Percentiles rank a stretch among this genome's conserved stretches.
phyloP scores from a whole-genome alignment of 2,888 invertebrate genomes.

The Chironomus riparius region DNA sequence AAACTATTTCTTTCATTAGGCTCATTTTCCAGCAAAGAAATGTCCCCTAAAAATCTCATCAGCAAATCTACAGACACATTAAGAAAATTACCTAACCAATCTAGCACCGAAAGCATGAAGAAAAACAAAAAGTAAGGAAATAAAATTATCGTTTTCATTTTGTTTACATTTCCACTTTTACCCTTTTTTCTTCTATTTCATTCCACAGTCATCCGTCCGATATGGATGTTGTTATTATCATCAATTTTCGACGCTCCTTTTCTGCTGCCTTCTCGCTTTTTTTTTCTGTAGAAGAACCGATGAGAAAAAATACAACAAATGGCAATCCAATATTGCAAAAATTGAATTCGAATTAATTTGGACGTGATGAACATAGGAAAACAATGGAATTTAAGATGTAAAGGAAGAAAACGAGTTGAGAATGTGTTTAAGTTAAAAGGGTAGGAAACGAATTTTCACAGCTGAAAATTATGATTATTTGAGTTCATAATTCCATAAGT shows the following conservation, averaged over 20 bases:
- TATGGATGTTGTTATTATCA: not conserved
- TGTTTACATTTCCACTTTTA: slow-evolving; percentile 21
- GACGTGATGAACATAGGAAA: slow-evolving; percentile 23
- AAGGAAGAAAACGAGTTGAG: too few relatives aligned
- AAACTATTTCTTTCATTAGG: too few relatives aligned
- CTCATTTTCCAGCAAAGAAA: too few relatives aligned
- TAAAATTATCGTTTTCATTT: slow-evolving; percentile 18
- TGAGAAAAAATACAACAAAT: not conserved
- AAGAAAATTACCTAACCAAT: not conserved
- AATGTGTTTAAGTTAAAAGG: too few relatives aligned
- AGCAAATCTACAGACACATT: too few relatives aligned
- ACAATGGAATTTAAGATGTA: not conserved
- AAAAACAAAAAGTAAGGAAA: slow-evolving; percentile 5
- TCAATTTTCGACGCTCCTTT: slow-evolving; percentile 5
- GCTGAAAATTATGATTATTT: too few relatives aligned
- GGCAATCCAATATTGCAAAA: slow-evolving; percentile 18
- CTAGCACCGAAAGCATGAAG: not conserved
- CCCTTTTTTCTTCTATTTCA: slow-evolving; percentile 10
- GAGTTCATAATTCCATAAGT: too few relatives aligned
- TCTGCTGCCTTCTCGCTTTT: not conserved
- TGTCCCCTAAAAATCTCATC: not conserved
- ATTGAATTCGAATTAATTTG: slow-evolving; percentile 26
- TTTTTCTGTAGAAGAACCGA: too few relatives aligned
- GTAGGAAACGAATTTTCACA: too few relatives aligned
- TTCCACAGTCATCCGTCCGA: not conserved